These are phyloP conservation scores for Caenorhabditis sp. DNA, from an alignment of 2,888 invertebrate species.

Conservation along the genomic window DNA sequence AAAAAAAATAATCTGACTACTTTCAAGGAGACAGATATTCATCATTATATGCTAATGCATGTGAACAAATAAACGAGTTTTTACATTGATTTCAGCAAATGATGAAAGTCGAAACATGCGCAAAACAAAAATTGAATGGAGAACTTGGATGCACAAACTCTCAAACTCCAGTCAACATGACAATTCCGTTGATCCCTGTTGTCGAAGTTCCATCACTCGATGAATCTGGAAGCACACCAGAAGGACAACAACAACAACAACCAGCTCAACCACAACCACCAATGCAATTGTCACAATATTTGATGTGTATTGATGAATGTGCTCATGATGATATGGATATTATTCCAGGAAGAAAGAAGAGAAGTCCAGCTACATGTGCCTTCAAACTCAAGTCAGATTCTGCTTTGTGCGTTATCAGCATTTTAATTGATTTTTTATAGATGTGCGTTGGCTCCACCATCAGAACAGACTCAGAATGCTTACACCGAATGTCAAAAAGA, in stretches of 20 bases:
- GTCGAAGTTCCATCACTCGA: conserved; percentile 55
- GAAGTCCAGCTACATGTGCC: conserved; percentile 63
- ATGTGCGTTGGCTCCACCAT: conserved; percentile 66
- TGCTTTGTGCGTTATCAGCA: background rate
- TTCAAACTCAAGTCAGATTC: conserved; percentile 60
- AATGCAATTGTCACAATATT: conserved; percentile 59
- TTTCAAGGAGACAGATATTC: no score
- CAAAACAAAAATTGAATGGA: conserved; percentile 60
- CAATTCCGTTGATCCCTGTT: conserved; percentile 66
- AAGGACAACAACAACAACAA: conserved; percentile 13
- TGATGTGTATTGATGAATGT: conserved; percentile 69
- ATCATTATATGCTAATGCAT: background rate
- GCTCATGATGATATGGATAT: conserved; percentile 59
- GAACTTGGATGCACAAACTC: conserved; percentile 65
- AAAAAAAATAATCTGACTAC: no score
- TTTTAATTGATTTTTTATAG: conserved; percentile 26
- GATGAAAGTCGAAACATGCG: conserved; percentile 62
- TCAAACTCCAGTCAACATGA: conserved; percentile 64
- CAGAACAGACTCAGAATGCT: conserved; percentile 55
- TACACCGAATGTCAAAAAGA: conserved; percentile 65
- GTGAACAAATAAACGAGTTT: background rate
- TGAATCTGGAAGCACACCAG: conserved; percentile 30
- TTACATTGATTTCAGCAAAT: conserved; percentile 37
- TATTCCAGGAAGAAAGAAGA: conserved; percentile 52
- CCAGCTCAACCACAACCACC: conserved; percentile 42